Evolutionary conservation across 2,113 vertebrate species (phyloP).

Genomic region (Uria aalge): DNA sequence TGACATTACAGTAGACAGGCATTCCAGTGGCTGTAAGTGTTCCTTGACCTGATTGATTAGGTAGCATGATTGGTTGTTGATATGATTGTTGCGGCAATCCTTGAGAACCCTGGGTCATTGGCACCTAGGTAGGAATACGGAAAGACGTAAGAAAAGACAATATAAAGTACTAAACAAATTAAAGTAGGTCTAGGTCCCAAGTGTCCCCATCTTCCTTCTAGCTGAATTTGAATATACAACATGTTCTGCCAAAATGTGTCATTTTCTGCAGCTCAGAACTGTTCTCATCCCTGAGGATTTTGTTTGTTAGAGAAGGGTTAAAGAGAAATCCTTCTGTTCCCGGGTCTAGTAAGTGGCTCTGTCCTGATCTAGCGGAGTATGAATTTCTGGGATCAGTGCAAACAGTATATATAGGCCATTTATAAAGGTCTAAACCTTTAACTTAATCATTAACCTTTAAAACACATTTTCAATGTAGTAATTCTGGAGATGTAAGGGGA

Average conservation of each 20-base stretch:
- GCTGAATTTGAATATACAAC: neutral
- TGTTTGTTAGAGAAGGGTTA: neutral
- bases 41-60: conserved; percentile 83
- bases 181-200: neutral
- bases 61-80: conserved; percentile 85
- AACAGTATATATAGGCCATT: neutral
- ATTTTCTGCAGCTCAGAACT: neutral
- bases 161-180: neutral
- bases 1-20: conserved; percentile 88
- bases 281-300: neutral
- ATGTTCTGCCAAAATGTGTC: neutral
- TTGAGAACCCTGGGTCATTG: conserved; percentile 85
- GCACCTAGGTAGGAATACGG: conserved; percentile 64
- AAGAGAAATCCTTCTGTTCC: neutral
- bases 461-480: neutral
- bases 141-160: neutral
- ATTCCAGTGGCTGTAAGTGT: conserved; percentile 79
- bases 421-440: neutral
- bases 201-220: neutral
- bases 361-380: neutral
- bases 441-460: neutral
- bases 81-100: conserved; percentile 84
- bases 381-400: neutral
- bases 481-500: neutral
- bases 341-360: neutral